These are phyloP conservation scores for Pantelozetes paolii DNA, from an alignment of 2,888 invertebrate genomes.

Conservation along the genomic window DNA sequence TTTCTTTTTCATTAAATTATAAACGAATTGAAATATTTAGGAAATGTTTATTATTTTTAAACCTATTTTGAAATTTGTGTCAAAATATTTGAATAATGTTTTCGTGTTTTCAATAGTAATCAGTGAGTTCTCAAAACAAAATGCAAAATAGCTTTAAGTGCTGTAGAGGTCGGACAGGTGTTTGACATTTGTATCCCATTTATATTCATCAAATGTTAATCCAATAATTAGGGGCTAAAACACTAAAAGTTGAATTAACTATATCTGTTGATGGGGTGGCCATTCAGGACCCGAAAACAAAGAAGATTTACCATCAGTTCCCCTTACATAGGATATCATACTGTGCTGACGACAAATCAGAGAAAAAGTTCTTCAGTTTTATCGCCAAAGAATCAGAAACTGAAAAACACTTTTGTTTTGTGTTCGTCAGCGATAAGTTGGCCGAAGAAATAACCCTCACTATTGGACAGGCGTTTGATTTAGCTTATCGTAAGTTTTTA, in stretches of 20 bases:
- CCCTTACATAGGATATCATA: slow-evolving; percentile 96
- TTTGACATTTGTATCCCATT: too few species aligned
- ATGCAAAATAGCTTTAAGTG: too few species aligned
- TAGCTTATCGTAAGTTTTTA: slow-evolving; percentile 87
- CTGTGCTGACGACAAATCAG: slow-evolving; percentile 97
- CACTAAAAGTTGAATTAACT: slow-evolving; percentile 71
- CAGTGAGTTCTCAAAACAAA: too few species aligned
- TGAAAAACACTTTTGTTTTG: slow-evolving; percentile 89
- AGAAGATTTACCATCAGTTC: slow-evolving; percentile 81
- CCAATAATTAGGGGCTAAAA: slow-evolving; percentile 53
- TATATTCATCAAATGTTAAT: too few species aligned
- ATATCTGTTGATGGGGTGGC: slow-evolving; percentile 95
- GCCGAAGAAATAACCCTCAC: slow-evolving; percentile 96
- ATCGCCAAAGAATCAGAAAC: slow-evolving; percentile 75
- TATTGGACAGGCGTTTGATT: slow-evolving; percentile 96
- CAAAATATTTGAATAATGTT: too few species aligned
- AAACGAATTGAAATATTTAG: too few species aligned
- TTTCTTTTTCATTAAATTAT: too few species aligned
- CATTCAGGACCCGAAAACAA: slow-evolving; percentile 69
- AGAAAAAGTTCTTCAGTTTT: slow-evolving; percentile 93
- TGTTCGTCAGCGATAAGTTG: slow-evolving; percentile 93
- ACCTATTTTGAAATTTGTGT: too few species aligned
- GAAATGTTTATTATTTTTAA: too few species aligned
- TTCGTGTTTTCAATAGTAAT: too few species aligned
- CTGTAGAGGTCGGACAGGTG: too few species aligned